Percentiles rank a stretch among this genome's conserved stretches.
Evolutionary conservation across 1,140 invertebrate species (phyloP).

Genomic region (Schmidtea mediterranea): DNA sequence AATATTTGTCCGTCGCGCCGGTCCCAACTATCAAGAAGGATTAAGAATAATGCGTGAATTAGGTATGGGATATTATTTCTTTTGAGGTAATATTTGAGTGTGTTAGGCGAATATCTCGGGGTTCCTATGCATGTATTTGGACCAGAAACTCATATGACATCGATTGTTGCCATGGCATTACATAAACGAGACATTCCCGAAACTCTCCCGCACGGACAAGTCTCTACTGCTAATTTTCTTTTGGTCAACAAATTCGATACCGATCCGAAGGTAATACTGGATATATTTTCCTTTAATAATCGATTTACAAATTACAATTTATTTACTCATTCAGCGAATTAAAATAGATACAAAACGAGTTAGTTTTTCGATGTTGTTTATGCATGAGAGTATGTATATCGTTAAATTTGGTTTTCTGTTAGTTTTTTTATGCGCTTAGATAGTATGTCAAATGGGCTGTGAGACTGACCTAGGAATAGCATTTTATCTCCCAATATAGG

Average conservation of each 20-base stretch:
- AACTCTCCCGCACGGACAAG: constrained; percentile 12
- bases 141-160: constrained; percentile 96
- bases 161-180: constrained; percentile 85
- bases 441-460: no score
- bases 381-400: no score
- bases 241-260: constrained; percentile 39
- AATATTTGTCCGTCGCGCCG: constrained; percentile 80
- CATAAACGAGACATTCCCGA: constrained; percentile 60
- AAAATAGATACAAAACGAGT: no score
- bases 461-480: no score
- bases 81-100: neutral
- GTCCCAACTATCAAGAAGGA: constrained; percentile 94
- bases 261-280: no score
- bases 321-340: neutral
- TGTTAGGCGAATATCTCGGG: constrained; percentile 45
- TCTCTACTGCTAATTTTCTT: constrained; percentile 67
- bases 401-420: no score
- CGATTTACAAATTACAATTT: neutral
- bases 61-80: constrained; percentile 15
- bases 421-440: no score
- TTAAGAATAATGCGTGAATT: constrained; percentile 37
- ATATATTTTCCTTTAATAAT: no score
- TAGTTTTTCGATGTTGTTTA: no score
- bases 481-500: no score
- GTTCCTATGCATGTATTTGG: constrained; percentile 83